Evolutionary conservation across 1,140 invertebrate species (phyloP).

Genomic region (Anadara kagoshimensis): DNA sequence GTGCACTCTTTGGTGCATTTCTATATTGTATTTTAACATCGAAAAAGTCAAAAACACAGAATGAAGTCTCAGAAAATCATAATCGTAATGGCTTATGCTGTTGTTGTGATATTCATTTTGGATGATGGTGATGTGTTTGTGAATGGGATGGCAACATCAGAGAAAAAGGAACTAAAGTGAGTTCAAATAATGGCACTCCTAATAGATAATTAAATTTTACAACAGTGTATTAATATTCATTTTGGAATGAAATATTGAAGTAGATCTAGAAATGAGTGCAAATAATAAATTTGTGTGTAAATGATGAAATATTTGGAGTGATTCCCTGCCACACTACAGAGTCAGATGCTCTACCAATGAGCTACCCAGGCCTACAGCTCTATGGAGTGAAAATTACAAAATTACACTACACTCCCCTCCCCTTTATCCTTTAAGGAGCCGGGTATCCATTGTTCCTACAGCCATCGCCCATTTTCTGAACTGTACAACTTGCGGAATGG

Average conservation of each 20-base stretch:
- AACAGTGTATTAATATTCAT: background rate
- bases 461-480: no score
- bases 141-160: slow-evolving; percentile 35
- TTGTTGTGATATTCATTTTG: slow-evolving; percentile 40
- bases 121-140: slow-evolving; percentile 23
- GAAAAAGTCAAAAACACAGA: background rate
- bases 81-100: slow-evolving; percentile 28
- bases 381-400: background rate
- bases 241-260: background rate
- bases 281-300: no score
- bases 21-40: no score
- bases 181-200: no score
- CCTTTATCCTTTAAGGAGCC: no score
- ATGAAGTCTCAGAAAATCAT: slow-evolving; percentile 32
- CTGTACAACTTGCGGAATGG: no score
- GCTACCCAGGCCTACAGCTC: background rate
- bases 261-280: background rate
- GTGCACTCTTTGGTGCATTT: no score
- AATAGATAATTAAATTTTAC: no score
- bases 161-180: slow-evolving; percentile 49
- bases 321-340: background rate
- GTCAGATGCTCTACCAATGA: slow-evolving; percentile 1
- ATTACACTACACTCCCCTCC: no score
- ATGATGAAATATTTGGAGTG: no score
- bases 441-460: no score